Evolutionary conservation across 2,888 invertebrate genomes (phyloP), one percentile per base, ranked within the genome.

Genomic region (Graphium colonna): DNA sequence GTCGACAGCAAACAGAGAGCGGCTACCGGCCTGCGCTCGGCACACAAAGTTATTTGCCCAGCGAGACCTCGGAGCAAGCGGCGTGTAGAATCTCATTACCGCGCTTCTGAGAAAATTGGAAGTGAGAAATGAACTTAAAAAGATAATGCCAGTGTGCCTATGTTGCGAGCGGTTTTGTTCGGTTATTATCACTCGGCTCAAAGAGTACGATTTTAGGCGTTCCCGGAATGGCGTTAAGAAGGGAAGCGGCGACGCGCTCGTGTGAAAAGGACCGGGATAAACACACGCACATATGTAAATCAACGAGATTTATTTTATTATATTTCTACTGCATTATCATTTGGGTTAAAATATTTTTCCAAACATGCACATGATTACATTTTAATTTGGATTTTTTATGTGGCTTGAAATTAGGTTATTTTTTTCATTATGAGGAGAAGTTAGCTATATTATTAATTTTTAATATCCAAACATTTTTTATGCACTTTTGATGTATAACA

Each of bases 1-100:
- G 82, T 89, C 86, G 88, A 88, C 88, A 87, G 86, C 80, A 89
- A 89, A 88, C 84, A 88, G 80, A 74, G 75, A 72, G 77, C 73
- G 75, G 88, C 88, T 89, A 87, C 88, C 69, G 88, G 77, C 68
- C 77, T 82, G 86, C 86, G 83, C 88, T 85, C 52, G 62, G 81
- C 67, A 88, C 80, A 88, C 87, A 89, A 71, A 64, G 61, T 57
- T 72, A 64, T 88, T 88, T 84, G 73, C 76, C 68, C 73, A 75
- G 69, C 72, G 79, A 74, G 82, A 77, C 80, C 79, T 71, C 69
- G 75, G 71, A 71, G 77, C 79, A 79, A 77, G 75, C 79, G 80
- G 77, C 79, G 75, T 79, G 80, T 76, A 79, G 84, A 84, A 80
- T 79, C 86, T 87, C 87, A 88, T 88, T 88, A 87, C 84, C 67